Percentiles rank a stretch among this genome's conserved stretches.
These are phyloP conservation scores for Resseliella maxima DNA, from an alignment of 2,888 invertebrate genomes.

Conservation along the genomic window DNA sequence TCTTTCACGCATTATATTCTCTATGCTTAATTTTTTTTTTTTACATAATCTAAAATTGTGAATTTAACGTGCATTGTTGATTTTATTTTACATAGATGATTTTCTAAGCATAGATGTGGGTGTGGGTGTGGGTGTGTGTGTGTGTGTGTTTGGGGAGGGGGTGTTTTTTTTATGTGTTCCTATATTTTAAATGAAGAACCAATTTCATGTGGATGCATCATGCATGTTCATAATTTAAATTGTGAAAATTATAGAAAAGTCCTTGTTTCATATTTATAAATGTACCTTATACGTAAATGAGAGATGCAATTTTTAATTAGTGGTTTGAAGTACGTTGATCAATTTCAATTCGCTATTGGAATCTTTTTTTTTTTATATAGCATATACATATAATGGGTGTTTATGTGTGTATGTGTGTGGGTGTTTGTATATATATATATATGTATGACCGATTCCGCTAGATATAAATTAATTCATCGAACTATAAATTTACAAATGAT, in stretches of 20 bases:
- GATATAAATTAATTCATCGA: slow-evolving; percentile 47
- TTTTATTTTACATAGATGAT: slow-evolving; percentile 37
- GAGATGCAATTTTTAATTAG: neutral
- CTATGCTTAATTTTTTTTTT: neutral
- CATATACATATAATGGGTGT: too few relatives aligned
- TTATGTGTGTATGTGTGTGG: neutral
- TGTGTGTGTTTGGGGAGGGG: neutral
- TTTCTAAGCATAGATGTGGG: neutral
- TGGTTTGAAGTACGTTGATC: slow-evolving; percentile 44
- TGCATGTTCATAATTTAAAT: slow-evolving; percentile 29
- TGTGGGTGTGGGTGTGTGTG: neutral
- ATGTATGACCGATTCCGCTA: neutral
- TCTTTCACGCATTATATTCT: slow-evolving; percentile 21
- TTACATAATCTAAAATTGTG: slow-evolving; percentile 38
- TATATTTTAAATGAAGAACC: neutral
- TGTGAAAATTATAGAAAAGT: neutral
- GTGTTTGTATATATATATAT: too few relatives aligned
- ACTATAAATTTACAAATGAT: neutral
- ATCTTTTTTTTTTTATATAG: neutral
- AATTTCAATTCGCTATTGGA: neutral
- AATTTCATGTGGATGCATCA: neutral
- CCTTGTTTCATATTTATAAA: neutral
- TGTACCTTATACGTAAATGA: slow-evolving; percentile 15
- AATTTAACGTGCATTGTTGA: slow-evolving; percentile 11
- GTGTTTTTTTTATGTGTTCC: neutral